These are phyloP conservation scores for Garrulus glandarius DNA, from an alignment of 2,797 vertebrate genomes.

Conservation along the genomic window DNA sequence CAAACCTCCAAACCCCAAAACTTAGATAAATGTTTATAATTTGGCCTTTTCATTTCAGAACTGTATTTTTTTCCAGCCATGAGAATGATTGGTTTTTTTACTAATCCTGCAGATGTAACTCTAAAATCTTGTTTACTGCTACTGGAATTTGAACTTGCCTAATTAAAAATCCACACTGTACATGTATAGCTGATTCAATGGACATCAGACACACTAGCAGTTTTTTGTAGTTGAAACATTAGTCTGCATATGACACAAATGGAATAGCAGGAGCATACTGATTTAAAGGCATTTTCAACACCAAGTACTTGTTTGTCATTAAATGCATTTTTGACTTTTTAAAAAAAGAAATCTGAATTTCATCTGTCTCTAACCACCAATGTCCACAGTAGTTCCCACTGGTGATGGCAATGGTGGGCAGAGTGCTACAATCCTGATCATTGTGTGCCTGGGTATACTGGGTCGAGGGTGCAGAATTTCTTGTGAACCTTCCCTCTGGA, in stretches of 20 bases:
- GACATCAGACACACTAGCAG: constrained; percentile 11
- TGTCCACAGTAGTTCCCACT: constrained; percentile 7
- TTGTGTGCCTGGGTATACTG: background rate
- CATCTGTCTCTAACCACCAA: background rate
- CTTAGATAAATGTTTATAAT: background rate
- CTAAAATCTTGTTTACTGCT: background rate
- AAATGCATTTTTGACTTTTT: background rate
- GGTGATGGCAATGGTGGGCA: background rate
- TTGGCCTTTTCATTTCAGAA: background rate
- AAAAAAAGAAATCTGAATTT: background rate
- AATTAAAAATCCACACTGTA: constrained; percentile 26
- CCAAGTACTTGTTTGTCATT: background rate
- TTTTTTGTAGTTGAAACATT: constrained; percentile 15
- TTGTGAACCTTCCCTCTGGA: constrained; percentile 49
- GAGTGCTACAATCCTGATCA: background rate
- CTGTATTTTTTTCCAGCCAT: background rate
- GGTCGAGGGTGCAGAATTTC: constrained; percentile 3
- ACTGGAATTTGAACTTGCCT: background rate
- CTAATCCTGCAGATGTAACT: background rate
- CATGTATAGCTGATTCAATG: background rate
- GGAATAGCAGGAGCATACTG: background rate
- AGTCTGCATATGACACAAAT: background rate
- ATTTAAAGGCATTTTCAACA: constrained; percentile 9
- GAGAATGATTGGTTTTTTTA: background rate
- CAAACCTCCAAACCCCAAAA: background rate